phyloP scores from a whole-genome alignment of 2,113 vertebrate genomes.

The Lucifuga dentata region DNA sequence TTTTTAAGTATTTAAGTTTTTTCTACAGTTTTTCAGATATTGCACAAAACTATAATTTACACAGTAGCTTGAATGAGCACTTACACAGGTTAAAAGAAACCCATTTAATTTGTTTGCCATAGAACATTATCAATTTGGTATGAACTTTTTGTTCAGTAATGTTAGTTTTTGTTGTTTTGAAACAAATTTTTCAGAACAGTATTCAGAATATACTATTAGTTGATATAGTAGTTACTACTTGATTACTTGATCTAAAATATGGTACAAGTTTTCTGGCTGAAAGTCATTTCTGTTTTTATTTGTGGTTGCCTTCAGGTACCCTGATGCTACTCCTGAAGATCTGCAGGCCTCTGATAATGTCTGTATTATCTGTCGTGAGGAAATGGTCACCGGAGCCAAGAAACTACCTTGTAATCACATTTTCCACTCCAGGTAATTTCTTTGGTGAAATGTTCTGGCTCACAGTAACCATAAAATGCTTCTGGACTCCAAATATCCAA shows the following conservation, averaged over 20 bases:
- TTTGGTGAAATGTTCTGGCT: not conserved
- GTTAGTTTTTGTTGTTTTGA: not conserved
- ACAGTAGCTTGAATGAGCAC: not conserved
- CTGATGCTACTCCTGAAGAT: constrained; percentile 93
- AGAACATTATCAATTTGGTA: not conserved
- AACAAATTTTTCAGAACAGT: not conserved
- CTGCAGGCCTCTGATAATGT: constrained; percentile 94
- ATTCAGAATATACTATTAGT: no score
- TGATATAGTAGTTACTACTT: no score
- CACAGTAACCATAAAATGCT: not conserved
- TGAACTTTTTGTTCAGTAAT: not conserved
- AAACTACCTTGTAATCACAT: constrained; percentile 97
- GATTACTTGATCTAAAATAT: no score
- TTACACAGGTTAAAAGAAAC: not conserved
- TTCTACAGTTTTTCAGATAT: no score
- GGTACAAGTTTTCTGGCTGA: not conserved
- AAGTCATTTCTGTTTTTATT: not conserved
- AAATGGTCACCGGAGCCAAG: constrained; percentile 97
- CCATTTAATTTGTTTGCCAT: not conserved
- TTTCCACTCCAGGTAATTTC: constrained; percentile 92
- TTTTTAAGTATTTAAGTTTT: no score
- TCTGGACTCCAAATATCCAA: not conserved
- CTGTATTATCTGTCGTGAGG: constrained; percentile 97
- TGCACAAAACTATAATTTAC: no score
- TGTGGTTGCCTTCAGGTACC: constrained; percentile 83